Evolutionary conservation across 2,888 invertebrate species (phyloP).

Genomic region (Ecdyonurus torrentis): DNA sequence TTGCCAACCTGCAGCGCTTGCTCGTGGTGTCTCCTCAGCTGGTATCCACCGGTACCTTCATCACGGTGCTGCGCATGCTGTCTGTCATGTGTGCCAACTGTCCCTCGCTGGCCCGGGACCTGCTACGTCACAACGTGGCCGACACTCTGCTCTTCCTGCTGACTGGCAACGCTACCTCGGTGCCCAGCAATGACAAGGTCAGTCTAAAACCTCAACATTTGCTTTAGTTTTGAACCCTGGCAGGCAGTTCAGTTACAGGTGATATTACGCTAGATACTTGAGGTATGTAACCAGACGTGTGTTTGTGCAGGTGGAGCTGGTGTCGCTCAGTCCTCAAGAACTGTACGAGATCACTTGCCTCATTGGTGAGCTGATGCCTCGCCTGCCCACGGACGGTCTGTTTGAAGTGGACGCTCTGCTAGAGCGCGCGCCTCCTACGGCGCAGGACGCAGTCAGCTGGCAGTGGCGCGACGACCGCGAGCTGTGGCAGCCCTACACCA

Average conservation of each 20-base stretch:
- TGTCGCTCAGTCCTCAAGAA: constrained; percentile 87
- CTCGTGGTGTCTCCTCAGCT: constrained; percentile 90
- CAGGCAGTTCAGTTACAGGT: not conserved
- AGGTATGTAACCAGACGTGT: too few species aligned
- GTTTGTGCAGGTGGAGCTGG: constrained; percentile 48
- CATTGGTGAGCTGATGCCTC: constrained; percentile 94
- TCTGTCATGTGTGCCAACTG: constrained; percentile 93
- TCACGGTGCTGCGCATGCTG: constrained; percentile 89
- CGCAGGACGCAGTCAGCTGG: constrained; percentile 75
- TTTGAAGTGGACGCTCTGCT: constrained; percentile 84
- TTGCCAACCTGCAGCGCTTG: constrained; percentile 85
- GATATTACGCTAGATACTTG: not conserved
- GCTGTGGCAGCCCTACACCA: constrained; percentile 77
- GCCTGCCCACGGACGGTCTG: constrained; percentile 85
- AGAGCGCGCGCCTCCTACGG: constrained; percentile 50
- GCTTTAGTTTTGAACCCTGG: not conserved
- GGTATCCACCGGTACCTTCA: constrained; percentile 87
- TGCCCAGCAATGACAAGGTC: constrained; percentile 34
- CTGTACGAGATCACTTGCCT: constrained; percentile 93
- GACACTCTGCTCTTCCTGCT: constrained; percentile 87
- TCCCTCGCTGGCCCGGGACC: constrained; percentile 79
- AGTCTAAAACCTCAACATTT: not conserved
- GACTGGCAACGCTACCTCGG: constrained; percentile 60
- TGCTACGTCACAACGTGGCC: constrained; percentile 89
- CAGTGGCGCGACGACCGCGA: constrained; percentile 95